phyloP scores from a whole-genome alignment of 2,888 invertebrate species.

The Julus scanicus region DNA sequence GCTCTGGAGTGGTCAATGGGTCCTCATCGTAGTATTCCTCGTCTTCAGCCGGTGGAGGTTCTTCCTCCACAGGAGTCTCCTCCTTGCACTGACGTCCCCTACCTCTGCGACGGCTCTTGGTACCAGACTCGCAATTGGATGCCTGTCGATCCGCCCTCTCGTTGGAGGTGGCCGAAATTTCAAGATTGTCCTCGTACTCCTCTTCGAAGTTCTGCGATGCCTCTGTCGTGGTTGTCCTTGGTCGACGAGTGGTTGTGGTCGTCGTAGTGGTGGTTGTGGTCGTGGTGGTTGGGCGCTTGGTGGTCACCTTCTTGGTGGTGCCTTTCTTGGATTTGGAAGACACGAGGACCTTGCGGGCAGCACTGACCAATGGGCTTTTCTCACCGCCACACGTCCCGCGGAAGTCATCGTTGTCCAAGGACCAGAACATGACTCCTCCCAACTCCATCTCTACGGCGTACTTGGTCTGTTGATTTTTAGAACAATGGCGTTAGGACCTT shows the following conservation, averaged over 20 bases:
- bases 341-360: conserved; percentile 67
- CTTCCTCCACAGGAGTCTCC: not conserved
- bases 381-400: conserved; percentile 87
- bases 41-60: not conserved
- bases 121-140: not conserved
- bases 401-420: conserved; percentile 94
- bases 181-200: conserved; percentile 10
- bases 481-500: not conserved
- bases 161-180: conserved; percentile 4
- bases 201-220: conserved; percentile 26
- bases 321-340: conserved; percentile 45
- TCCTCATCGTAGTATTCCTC: conserved; percentile 54
- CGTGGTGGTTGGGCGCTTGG: conserved; percentile 46
- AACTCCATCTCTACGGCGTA: conserved; percentile 86
- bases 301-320: not conserved
- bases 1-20: conserved; percentile 74
- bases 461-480: conserved; percentile 69
- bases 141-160: not conserved
- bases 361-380: conserved; percentile 90
- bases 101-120: not conserved
- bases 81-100: conserved; percentile 48
- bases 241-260: conserved; percentile 28
- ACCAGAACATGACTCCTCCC: conserved; percentile 94
- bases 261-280: conserved; percentile 50
- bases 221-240: not conserved